Evolutionary conservation across 2,113 vertebrate genomes (phyloP).

Genomic region (Arothron firmamentum): DNA sequence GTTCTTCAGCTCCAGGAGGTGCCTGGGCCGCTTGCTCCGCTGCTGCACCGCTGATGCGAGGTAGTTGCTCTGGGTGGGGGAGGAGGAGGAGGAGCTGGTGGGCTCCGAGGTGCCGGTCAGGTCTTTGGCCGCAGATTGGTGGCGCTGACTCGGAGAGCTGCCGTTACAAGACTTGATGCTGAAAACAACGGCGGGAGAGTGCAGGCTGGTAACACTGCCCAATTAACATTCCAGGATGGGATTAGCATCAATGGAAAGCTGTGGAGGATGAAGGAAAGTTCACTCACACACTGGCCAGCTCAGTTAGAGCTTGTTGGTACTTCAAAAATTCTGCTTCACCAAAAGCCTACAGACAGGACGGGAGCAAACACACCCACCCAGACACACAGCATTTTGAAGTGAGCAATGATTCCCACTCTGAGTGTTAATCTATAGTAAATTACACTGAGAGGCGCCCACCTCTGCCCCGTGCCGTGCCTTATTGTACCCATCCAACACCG

Average conservation of each 20-base stretch:
- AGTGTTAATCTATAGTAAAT: no score
- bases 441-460: constrained; percentile 61
- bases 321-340: constrained; percentile 83
- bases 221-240: constrained; percentile 44
- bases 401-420: no score
- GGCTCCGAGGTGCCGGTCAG: constrained; percentile 78
- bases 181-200: constrained; percentile 16
- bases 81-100: constrained; percentile 48
- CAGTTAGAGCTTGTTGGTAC: constrained; percentile 84
- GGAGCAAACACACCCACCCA: neutral
- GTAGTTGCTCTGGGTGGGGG: constrained; percentile 90
- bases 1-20: constrained; percentile 95
- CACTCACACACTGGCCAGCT: constrained; percentile 87
- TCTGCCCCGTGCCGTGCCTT: constrained; percentile 87
- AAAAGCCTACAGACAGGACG: constrained; percentile 75
- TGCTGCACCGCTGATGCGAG: constrained; percentile 83
- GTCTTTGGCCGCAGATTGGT: constrained; percentile 91
- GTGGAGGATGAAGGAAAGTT: neutral
- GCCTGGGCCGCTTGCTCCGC: constrained; percentile 90
- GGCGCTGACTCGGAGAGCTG: constrained; percentile 76
- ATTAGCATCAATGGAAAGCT: constrained; percentile 25
- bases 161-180: constrained; percentile 66
- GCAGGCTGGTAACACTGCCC: constrained; percentile 8
- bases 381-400: no score
- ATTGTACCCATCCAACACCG: constrained; percentile 86